Percentiles rank a stretch among this genome's conserved stretches.
These are phyloP conservation scores for Drosophila nr. perissopoda DNA, from an alignment of 2,888 invertebrate species.

Conservation along the genomic window DNA sequence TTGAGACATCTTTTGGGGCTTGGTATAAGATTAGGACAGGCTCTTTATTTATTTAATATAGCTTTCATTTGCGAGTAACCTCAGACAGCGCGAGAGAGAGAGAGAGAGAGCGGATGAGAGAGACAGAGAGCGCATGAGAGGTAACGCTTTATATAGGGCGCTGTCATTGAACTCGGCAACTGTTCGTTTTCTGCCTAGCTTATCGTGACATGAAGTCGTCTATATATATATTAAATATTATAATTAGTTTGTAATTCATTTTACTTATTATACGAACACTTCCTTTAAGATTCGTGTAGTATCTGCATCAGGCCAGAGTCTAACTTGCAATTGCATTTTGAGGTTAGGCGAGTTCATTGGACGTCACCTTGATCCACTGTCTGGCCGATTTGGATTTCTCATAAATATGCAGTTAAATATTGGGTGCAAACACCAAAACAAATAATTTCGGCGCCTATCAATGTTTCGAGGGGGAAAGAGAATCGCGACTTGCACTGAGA, in stretches of 20 bases:
- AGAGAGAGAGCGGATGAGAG: not conserved
- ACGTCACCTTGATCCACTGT: constrained; percentile 25
- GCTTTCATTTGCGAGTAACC: constrained; percentile 1
- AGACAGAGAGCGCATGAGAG: constrained; percentile 9
- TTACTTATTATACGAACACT: not conserved
- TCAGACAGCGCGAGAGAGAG: not conserved
- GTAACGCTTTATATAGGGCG: constrained; percentile 40
- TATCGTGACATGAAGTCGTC: constrained; percentile 24
- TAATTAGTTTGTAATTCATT: not conserved
- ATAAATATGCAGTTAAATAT: constrained; percentile 19
- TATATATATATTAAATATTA: constrained; percentile 1
- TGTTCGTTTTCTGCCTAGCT: constrained; percentile 18
- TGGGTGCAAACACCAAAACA: too few species aligned
- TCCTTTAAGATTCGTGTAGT: not conserved
- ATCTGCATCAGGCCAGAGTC: constrained; percentile 7
- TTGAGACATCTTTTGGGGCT: constrained; percentile 47
- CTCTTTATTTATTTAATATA: constrained; percentile 23
- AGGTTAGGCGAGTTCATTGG: constrained; percentile 48
- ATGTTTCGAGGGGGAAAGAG: constrained; percentile 6
- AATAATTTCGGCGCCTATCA: constrained; percentile 27
- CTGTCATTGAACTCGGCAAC: constrained; percentile 54
- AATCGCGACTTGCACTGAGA: constrained; percentile 15
- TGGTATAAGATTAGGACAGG: constrained; percentile 23
- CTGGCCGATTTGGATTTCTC: constrained; percentile 33
- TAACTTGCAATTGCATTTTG: constrained; percentile 21